Conservation (phyloP, 2,888 invertebrate species). For the Teleogryllus oceanicus region DNA sequence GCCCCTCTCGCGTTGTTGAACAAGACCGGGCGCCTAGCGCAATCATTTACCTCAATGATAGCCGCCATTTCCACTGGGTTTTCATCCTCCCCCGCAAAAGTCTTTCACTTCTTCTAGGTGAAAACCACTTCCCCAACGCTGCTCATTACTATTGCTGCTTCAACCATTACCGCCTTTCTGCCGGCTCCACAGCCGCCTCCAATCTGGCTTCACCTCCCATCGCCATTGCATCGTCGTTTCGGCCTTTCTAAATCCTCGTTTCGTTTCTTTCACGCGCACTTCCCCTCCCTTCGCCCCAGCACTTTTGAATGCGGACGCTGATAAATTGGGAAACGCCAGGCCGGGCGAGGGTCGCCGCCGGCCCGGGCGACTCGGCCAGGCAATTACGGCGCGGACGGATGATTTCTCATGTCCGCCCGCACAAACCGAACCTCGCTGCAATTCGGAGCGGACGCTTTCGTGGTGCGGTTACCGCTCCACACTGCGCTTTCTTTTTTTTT, state of each 20-base stretch:
- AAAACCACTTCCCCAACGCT: no score
- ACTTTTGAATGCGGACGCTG: constrained; percentile 9
- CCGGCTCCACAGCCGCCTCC: neutral
- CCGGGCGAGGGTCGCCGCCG: neutral
- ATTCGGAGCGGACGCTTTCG: neutral
- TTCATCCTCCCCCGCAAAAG: neutral
- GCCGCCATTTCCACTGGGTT: no score
- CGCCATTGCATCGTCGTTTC: neutral
- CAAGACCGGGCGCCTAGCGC: no score
- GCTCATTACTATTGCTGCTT: no score
- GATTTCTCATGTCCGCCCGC: constrained; percentile 7
- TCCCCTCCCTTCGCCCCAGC: neutral
- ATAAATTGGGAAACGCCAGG: neutral
- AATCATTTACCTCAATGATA: no score
- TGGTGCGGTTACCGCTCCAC: neutral
- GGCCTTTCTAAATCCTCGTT: neutral
- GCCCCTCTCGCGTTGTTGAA: no score
- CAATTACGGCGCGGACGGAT: neutral
- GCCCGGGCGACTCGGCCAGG: neutral
- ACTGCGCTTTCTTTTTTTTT: neutral
- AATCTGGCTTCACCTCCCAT: no score
- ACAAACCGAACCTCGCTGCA: neutral
- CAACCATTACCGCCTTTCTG: neutral
- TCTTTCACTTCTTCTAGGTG: neutral
- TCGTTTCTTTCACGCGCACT: neutral